These are phyloP conservation scores for Ennomos fuscantarius DNA, from an alignment of 2,888 invertebrate species.

Conservation along the genomic window DNA sequence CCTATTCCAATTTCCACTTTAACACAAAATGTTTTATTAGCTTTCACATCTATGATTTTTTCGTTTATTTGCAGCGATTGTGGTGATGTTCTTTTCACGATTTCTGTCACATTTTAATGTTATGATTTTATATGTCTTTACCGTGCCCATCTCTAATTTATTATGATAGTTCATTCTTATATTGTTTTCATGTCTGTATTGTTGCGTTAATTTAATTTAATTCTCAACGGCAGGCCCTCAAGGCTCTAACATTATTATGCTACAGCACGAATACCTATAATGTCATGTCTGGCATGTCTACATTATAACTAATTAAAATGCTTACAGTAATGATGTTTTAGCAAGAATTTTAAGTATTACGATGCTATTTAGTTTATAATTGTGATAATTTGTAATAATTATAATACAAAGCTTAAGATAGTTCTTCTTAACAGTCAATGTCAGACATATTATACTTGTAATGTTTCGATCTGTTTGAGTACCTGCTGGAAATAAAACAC, in stretches of 20 bases:
- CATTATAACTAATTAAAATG: constrained; percentile 7
- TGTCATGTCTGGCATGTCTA: constrained; percentile 12
- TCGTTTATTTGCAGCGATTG: too few relatives aligned
- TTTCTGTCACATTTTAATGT: not conserved
- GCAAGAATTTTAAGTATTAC: not conserved
- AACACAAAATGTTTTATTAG: not conserved
- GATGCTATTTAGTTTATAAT: too few relatives aligned
- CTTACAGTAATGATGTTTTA: constrained; percentile 3
- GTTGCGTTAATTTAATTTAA: constrained; percentile 22
- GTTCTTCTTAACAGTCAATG: too few relatives aligned
- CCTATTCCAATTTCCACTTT: constrained; percentile 27
- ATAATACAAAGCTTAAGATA: too few relatives aligned
- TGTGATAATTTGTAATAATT: too few relatives aligned
- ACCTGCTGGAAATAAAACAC: too few relatives aligned
- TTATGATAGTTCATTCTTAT: not conserved
- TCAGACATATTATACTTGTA: too few relatives aligned
- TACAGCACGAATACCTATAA: constrained; percentile 20
- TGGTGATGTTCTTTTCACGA: too few relatives aligned
- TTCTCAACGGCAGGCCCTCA: constrained; percentile 13
- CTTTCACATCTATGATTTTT: not conserved
- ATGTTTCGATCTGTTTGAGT: too few relatives aligned
- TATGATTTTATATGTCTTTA: not conserved
- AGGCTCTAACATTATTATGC: constrained; percentile 23
- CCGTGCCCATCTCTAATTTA: constrained; percentile 12
- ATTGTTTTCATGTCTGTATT: constrained; percentile 16